phyloP scores from a whole-genome alignment of 2,113 vertebrate species.

The Lepus timidus region DNA sequence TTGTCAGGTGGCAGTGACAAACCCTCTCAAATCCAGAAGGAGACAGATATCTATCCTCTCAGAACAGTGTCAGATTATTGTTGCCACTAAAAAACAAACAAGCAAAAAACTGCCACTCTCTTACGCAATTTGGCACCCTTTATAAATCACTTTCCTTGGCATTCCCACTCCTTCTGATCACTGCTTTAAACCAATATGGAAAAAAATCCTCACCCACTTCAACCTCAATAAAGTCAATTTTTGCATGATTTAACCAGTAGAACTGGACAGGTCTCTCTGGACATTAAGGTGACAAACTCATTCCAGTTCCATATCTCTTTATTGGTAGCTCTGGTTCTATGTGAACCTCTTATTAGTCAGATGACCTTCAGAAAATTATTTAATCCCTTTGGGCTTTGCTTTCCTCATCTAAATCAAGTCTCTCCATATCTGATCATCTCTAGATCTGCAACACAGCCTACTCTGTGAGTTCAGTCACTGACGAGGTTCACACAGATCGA shows the following conservation, averaged over 20 bases:
- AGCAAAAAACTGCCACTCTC: not conserved
- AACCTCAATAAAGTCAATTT: not conserved
- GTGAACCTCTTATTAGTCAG: not conserved
- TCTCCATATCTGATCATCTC: not conserved
- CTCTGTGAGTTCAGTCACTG: not conserved
- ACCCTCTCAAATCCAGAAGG: not conserved
- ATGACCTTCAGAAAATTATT: not conserved
- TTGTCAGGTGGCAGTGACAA: not conserved
- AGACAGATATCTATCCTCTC: not conserved
- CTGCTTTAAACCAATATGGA: not conserved
- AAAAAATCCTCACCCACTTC: not conserved
- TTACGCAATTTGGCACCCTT: not conserved
- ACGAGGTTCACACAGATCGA: not conserved
- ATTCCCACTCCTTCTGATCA: not conserved
- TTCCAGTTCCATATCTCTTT: not conserved
- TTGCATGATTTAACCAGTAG: not conserved
- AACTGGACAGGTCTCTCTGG: not conserved
- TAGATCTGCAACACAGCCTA: not conserved
- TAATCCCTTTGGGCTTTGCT: not conserved
- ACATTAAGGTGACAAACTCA: not conserved
- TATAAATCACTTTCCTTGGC: not conserved
- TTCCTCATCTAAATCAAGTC: not conserved
- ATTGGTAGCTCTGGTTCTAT: not conserved
- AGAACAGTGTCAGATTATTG: not conserved
- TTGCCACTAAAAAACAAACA: not conserved